Conservation (phyloP, 2,797 vertebrate genomes). For the Microtus obscurus region DNA sequence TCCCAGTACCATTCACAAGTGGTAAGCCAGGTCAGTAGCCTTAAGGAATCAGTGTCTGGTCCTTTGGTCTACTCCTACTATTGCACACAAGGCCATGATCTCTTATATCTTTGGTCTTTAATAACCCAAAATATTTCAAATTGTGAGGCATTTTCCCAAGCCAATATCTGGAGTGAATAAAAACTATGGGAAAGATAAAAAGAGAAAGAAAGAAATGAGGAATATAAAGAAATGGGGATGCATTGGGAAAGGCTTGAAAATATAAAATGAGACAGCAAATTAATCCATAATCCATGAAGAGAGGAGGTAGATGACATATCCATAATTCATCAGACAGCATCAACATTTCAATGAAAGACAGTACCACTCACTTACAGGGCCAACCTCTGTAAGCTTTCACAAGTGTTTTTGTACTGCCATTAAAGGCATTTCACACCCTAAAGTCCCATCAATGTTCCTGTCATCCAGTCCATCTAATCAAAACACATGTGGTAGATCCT, state of each 20-base stretch:
- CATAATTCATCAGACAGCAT: neutral
- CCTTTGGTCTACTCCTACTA: neutral
- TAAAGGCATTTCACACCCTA: neutral
- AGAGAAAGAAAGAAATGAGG: neutral
- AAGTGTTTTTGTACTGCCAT: neutral
- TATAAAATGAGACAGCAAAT: neutral
- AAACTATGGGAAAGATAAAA: neutral
- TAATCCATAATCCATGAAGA: neutral
- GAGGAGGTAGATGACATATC: neutral
- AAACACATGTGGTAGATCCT: neutral
- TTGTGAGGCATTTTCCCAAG: neutral
- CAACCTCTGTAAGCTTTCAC: neutral
- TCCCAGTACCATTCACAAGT: neutral
- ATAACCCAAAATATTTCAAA: constrained; percentile 5
- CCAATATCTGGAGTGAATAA: neutral
- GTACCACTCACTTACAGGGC: neutral
- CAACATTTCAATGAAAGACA: neutral
- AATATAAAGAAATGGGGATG: neutral
- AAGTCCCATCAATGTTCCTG: neutral
- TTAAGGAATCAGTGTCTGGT: neutral
- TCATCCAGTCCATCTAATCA: constrained; percentile 7
- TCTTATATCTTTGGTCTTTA: neutral
- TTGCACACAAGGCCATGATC: neutral
- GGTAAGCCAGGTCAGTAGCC: neutral
- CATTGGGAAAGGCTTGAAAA: neutral